Conservation (phyloP, 2,113 vertebrate species). For the Centrocercus urophasianus region DNA sequence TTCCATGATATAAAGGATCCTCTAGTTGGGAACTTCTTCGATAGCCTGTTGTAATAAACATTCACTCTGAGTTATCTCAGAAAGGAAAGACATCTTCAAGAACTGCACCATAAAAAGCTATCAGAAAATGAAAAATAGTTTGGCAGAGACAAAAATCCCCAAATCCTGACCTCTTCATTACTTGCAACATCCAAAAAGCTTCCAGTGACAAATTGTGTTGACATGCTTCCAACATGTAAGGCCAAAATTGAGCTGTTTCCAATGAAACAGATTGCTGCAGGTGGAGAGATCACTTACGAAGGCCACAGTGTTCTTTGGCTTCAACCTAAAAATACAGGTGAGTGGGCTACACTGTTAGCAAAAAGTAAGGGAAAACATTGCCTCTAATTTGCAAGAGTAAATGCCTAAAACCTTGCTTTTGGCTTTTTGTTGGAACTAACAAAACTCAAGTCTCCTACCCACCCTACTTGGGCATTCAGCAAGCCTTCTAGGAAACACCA, state of each 20-base stretch:
- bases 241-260: not conserved
- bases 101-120: not conserved
- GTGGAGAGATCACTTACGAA: not conserved
- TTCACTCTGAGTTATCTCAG: not conserved
- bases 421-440: not conserved
- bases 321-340: not conserved
- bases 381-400: too few species aligned
- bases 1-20: not conserved
- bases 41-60: not conserved
- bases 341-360: not conserved
- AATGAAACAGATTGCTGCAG: not conserved
- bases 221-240: not conserved
- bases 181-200: not conserved
- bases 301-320: not conserved
- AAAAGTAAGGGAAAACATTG: too few species aligned
- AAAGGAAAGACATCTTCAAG: not conserved
- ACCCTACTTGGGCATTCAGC: not conserved
- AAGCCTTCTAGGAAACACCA: not conserved
- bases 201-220: not conserved
- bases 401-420: not conserved
- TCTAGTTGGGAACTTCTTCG: not conserved
- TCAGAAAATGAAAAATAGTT: not conserved
- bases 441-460: not conserved
- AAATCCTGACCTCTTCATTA: not conserved
- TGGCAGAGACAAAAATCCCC: not conserved